Evolutionary conservation across 2,113 vertebrate species (phyloP).

Genomic region (Menura novaehollandiae): DNA sequence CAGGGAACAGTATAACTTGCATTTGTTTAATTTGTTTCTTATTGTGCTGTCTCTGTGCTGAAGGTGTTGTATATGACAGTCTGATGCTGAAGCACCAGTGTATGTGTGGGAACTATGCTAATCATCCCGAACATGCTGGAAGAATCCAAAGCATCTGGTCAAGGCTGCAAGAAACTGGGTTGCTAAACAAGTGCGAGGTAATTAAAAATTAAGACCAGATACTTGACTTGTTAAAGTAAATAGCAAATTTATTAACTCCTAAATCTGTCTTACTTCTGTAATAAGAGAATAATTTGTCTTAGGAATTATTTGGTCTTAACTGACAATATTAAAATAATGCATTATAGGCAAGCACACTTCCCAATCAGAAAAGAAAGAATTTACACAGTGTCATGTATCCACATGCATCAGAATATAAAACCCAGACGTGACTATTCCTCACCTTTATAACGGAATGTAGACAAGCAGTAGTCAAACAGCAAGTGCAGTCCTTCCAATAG

Average conservation of each 20-base stretch:
- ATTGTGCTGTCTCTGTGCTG: conserved; percentile 31
- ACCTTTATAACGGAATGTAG: not conserved
- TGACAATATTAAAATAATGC: not conserved
- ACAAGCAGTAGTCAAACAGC: not conserved
- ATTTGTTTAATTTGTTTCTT: not conserved
- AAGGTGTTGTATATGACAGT: conserved; percentile 77
- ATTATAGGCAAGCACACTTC: not conserved
- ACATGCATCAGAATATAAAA: not conserved
- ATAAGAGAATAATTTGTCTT: not conserved
- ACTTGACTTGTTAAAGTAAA: not conserved
- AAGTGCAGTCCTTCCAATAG: not conserved
- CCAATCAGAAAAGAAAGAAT: not conserved
- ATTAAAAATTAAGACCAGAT: conserved; percentile 4
- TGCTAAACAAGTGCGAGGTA: conserved; percentile 82
- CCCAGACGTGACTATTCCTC: not conserved
- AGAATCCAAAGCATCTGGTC: conserved; percentile 85
- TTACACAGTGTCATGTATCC: not conserved
- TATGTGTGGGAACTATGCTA: conserved; percentile 74
- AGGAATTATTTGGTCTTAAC: not conserved
- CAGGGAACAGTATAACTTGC: not conserved
- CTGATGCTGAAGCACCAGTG: conserved; percentile 84
- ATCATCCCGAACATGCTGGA: conserved; percentile 79
- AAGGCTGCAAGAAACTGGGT: conserved; percentile 78
- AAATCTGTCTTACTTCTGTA: not conserved
- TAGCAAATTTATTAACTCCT: not conserved